These are phyloP conservation scores for Theretra japonica DNA, from an alignment of 2,888 invertebrate genomes.

Conservation along the genomic window DNA sequence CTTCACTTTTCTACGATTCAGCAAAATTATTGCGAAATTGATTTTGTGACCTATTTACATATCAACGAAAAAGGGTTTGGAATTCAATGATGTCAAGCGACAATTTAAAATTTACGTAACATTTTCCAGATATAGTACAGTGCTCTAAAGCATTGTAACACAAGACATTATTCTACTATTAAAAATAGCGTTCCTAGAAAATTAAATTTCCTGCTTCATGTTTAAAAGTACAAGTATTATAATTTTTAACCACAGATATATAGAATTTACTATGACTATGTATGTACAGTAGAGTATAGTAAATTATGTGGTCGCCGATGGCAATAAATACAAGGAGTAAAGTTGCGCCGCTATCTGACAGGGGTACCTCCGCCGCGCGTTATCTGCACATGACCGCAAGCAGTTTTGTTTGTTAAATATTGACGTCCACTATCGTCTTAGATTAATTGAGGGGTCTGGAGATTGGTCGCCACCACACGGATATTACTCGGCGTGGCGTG, in stretches of 20 bases:
- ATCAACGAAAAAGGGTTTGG: no score
- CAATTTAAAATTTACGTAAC: background rate
- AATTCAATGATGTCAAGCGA: background rate
- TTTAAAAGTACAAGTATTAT: no score
- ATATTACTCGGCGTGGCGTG: no score
- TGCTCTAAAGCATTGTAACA: no score
- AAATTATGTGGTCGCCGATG: background rate
- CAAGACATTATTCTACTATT: no score
- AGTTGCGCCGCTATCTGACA: constrained; percentile 35
- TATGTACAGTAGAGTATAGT: background rate
- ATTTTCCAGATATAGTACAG: no score
- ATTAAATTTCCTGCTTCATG: no score
- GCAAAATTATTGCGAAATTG: background rate
- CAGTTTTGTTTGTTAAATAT: constrained; percentile 32
- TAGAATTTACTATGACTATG: background rate
- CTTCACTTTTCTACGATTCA: background rate
- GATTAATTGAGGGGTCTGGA: constrained; percentile 12
- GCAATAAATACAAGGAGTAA: constrained; percentile 25
- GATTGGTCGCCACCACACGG: background rate
- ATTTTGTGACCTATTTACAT: background rate
- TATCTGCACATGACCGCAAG: constrained; percentile 38
- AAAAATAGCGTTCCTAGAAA: no score
- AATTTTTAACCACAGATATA: no score
- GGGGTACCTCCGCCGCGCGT: constrained; percentile 37
- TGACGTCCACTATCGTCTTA: constrained; percentile 26